Evolutionary conservation across 2,113 vertebrate genomes (phyloP).

Genomic region (Scopus umbretta): DNA sequence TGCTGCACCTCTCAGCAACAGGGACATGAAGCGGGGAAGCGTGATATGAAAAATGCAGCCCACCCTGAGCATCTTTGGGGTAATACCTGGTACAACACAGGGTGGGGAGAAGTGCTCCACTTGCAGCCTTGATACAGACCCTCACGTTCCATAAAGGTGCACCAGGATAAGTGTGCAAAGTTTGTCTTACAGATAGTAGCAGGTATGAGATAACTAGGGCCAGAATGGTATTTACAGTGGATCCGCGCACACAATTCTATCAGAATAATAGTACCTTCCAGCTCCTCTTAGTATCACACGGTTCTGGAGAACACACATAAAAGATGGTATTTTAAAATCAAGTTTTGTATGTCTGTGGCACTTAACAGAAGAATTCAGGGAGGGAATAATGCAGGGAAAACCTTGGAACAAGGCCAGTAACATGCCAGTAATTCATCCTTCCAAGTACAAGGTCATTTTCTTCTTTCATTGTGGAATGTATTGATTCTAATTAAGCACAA

Average conservation of each 20-base stretch:
- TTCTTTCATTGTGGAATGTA: not conserved
- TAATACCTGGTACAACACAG: not conserved
- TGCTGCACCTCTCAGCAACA: not conserved
- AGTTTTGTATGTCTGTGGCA: not conserved
- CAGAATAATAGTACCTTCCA: not conserved
- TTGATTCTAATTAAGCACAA: conserved; percentile 57
- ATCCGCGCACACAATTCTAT: not conserved
- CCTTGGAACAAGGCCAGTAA: not conserved
- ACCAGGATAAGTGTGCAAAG: not conserved
- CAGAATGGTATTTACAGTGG: not conserved
- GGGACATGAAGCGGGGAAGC: not conserved
- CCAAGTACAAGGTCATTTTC: conserved; percentile 41
- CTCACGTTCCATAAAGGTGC: not conserved
- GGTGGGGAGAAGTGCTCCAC: not conserved
- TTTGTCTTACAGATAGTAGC: not conserved
- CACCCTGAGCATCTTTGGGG: not conserved
- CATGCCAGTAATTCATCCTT: not conserved
- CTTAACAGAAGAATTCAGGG: not conserved
- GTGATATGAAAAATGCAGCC: not conserved
- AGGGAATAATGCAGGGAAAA: not conserved
- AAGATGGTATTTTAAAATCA: not conserved
- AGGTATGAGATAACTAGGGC: not conserved
- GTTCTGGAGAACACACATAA: not conserved
- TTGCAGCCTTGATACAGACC: not conserved
- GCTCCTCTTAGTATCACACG: not conserved